These are phyloP conservation scores for Copidosoma floridanum DNA, from an alignment of 1,140 invertebrate species.

Conservation along the genomic window DNA sequence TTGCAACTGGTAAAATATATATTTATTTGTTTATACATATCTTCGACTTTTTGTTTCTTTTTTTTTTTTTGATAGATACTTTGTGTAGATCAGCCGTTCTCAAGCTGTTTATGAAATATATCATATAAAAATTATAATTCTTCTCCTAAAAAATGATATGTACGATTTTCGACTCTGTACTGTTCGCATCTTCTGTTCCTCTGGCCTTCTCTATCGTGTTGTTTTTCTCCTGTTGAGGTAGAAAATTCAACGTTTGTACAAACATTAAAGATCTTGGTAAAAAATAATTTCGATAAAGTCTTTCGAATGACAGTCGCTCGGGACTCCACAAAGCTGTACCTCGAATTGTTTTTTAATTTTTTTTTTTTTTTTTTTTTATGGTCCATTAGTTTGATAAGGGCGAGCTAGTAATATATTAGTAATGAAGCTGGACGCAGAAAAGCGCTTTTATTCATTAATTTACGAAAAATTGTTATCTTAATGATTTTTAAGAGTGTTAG, in stretches of 20 bases:
- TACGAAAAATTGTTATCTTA: not conserved
- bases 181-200: too few species aligned
- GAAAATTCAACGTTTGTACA: conserved; percentile 17
- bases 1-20: conserved; percentile 20
- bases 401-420: not conserved
- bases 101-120: not conserved
- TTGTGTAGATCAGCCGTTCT: not conserved
- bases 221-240: not conserved
- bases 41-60: not conserved
- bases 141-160: conserved; percentile 24
- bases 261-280: conserved; percentile 15
- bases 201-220: too few species aligned
- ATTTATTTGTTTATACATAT: not conserved
- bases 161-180: conserved; percentile 6
- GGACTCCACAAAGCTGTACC: conserved; percentile 8
- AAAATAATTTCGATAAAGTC: conserved; percentile 8
- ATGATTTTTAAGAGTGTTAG: conserved; percentile 2
- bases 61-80: too few species aligned
- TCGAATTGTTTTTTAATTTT: too few species aligned
- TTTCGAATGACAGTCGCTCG: not conserved
- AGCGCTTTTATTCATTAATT: conserved; percentile 6
- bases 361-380: too few species aligned
- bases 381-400: conserved; percentile 11
- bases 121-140: conserved; percentile 2
- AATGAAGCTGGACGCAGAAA: conserved; percentile 15